A percentile compares a stretch with the other conserved stretches of the same genome.
Conservation (phyloP, 2,888 invertebrate species). For the Cerceris ruficornis region DNA sequence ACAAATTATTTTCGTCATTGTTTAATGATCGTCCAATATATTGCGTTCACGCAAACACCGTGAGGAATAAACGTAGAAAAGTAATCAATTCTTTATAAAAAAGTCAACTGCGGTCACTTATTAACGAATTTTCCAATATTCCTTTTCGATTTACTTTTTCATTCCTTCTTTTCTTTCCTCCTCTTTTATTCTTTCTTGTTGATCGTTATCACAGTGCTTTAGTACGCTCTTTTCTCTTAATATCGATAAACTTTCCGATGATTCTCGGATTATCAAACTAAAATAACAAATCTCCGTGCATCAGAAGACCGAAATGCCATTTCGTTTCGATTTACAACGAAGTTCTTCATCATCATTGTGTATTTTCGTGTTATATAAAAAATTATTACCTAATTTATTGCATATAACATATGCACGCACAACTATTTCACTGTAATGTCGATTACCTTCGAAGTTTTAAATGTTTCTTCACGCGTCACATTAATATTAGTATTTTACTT, state of each 20-base stretch:
- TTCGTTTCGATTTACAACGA: slow-evolving; percentile 34
- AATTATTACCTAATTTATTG: slow-evolving; percentile 57
- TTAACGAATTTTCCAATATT: not conserved
- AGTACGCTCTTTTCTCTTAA: slow-evolving; percentile 48
- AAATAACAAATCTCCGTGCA: slow-evolving; percentile 13
- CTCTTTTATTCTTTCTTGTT: slow-evolving; percentile 18
- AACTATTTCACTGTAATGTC: slow-evolving; percentile 26
- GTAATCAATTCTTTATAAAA: slow-evolving; percentile 27
- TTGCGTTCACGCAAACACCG: slow-evolving; percentile 1
- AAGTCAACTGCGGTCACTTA: slow-evolving; percentile 21
- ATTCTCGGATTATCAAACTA: slow-evolving; percentile 31
- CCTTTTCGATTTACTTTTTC: slow-evolving; percentile 9
- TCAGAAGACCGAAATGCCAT: slow-evolving; percentile 35
- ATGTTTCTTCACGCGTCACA: not conserved
- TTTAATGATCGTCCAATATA: not conserved
- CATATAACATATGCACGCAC: slow-evolving; percentile 49
- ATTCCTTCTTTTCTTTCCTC: not conserved
- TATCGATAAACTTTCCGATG: slow-evolving; percentile 38
- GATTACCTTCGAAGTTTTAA: slow-evolving; percentile 9
- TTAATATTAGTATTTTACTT: not conserved
- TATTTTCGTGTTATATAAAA: slow-evolving; percentile 45
- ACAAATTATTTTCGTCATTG: slow-evolving; percentile 7
- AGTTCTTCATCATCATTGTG: slow-evolving; percentile 26
- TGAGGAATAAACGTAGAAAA: slow-evolving; percentile 36
- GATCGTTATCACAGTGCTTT: slow-evolving; percentile 60